Percentiles rank a stretch among this genome's conserved stretches.
Evolutionary conservation across 2,888 invertebrate species (phyloP).

Genomic region (Plebejus anna): DNA sequence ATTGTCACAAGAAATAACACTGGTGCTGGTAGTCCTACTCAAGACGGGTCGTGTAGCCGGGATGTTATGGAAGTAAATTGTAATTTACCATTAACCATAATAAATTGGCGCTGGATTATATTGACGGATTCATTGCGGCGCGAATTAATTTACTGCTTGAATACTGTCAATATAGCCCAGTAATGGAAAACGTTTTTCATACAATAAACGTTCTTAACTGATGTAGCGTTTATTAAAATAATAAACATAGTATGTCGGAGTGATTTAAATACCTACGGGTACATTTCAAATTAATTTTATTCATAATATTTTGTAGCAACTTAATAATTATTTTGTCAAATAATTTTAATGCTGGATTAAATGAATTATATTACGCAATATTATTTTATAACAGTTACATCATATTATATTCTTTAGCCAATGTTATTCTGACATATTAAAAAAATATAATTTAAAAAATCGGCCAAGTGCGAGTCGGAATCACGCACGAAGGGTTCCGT

Average conservation of each 20-base stretch:
- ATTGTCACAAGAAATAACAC: too few species aligned
- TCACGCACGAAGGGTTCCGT: too few species aligned
- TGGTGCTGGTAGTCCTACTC: not conserved
- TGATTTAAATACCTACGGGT: not conserved
- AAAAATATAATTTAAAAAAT: too few species aligned
- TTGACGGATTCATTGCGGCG: slow-evolving; percentile 30
- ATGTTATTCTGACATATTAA: not conserved
- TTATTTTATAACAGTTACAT: not conserved
- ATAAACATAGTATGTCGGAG: not conserved
- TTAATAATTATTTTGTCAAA: not conserved
- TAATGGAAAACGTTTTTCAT: slow-evolving; percentile 13
- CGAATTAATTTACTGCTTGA: slow-evolving; percentile 30
- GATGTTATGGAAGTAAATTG: slow-evolving; percentile 24
- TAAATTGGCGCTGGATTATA: slow-evolving; percentile 31
- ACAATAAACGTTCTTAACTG: not conserved
- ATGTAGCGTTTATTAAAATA: not conserved
- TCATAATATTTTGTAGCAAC: not conserved
- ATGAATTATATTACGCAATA: not conserved
- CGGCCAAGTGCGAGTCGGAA: too few species aligned
- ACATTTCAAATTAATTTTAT: not conserved
- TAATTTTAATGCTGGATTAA: not conserved
- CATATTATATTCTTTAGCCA: not conserved
- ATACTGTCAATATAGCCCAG: slow-evolving; percentile 9
- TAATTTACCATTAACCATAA: slow-evolving; percentile 30
- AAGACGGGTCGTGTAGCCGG: not conserved